Conservation (phyloP, 2,113 vertebrate genomes). For the Agapornis roseicollis region DNA sequence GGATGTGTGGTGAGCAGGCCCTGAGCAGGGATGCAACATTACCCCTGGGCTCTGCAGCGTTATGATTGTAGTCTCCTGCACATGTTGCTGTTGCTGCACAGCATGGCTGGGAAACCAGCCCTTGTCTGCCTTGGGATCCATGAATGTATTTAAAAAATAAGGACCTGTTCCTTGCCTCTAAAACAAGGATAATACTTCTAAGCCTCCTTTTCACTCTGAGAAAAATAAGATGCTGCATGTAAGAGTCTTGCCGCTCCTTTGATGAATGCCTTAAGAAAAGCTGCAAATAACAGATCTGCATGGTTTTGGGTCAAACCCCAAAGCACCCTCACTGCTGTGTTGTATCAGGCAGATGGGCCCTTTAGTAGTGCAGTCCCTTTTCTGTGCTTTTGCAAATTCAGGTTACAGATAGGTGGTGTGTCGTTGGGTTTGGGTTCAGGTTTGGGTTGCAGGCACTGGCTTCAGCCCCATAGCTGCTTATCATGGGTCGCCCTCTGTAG, state of each 20-base stretch:
- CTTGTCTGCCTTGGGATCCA: not conserved
- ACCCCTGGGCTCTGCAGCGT: not conserved
- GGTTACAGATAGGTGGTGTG: not conserved
- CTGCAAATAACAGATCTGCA: not conserved
- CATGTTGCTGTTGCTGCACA: not conserved
- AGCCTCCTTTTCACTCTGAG: not conserved
- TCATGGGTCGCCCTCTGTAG: not conserved
- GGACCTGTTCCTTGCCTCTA: not conserved
- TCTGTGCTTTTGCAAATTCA: not conserved
- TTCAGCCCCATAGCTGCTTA: not conserved
- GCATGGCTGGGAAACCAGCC: not conserved
- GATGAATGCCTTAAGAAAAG: not conserved
- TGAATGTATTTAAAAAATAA: not conserved
- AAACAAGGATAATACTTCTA: not conserved
- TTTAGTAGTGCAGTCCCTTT: not conserved
- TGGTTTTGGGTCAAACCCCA: not conserved
- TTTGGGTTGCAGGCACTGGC: not conserved
- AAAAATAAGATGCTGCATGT: not conserved
- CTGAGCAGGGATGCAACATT: not conserved
- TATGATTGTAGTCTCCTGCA: not conserved
- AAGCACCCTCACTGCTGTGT: not conserved
- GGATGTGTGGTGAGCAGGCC: not conserved
- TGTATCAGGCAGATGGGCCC: not conserved
- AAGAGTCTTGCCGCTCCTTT: not conserved
- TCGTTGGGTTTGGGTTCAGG: not conserved